Evolutionary conservation across 2,888 invertebrate species (phyloP).

Genomic region (Microctonus brassicae): DNA sequence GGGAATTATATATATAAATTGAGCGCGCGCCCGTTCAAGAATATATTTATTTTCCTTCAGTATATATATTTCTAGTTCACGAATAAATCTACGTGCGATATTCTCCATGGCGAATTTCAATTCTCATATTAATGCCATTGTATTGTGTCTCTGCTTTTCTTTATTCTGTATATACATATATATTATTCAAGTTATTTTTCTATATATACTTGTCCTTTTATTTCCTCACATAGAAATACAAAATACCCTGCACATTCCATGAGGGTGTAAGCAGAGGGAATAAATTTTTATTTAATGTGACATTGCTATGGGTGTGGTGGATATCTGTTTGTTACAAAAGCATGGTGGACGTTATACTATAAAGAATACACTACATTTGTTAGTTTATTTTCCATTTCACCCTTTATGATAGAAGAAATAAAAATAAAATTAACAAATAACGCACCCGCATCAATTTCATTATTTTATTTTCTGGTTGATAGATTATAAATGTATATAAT

Average conservation of each 20-base stretch:
- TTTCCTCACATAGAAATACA: conserved; percentile 3
- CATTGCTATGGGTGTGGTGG: not conserved
- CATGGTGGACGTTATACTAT: not conserved
- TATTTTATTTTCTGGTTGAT: not conserved
- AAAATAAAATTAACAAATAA: not conserved
- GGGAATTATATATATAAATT: conserved; percentile 9
- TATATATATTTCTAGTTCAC: not conserved
- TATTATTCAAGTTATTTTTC: not conserved
- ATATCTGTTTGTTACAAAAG: not conserved
- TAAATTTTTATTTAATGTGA: conserved; percentile 5
- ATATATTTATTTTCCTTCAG: not conserved
- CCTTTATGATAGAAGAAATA: not conserved
- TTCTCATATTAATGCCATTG: not conserved
- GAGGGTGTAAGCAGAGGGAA: not conserved
- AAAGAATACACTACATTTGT: not conserved
- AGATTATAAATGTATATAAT: not conserved
- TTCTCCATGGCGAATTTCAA: not conserved
- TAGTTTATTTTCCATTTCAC: not conserved
- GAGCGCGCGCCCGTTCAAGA: not conserved
- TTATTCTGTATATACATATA: not conserved
- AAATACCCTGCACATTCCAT: too few relatives aligned
- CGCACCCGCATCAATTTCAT: conserved; percentile 1
- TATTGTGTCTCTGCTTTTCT: not conserved
- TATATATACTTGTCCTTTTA: not conserved
- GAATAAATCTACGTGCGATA: not conserved